phyloP scores from a whole-genome alignment of 1,140 invertebrate genomes.

The Latrodectus geometricus region DNA sequence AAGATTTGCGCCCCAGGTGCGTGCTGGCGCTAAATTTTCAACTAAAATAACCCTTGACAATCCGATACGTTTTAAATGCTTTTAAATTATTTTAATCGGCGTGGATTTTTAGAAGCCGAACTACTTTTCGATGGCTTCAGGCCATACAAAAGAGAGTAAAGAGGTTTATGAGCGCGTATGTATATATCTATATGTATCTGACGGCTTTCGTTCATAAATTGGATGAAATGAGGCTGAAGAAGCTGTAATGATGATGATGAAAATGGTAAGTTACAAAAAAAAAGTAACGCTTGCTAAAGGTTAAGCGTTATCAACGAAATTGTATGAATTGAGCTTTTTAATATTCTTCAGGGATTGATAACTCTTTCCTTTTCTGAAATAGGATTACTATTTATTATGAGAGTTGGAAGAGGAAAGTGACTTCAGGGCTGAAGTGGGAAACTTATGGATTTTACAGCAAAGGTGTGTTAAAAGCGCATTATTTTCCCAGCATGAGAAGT shows the following conservation, averaged over 20 bases:
- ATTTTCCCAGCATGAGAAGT: conserved; percentile 10
- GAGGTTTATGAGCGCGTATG: conserved; percentile 16
- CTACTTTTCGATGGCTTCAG: conserved; percentile 40
- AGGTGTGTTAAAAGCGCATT: conserved; percentile 54
- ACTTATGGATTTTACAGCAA: conserved; percentile 12
- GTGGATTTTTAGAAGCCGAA: conserved; percentile 42
- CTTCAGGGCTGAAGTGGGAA: conserved; percentile 11
- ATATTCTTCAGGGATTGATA: conserved; percentile 36
- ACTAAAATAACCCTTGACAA: conserved; percentile 32
- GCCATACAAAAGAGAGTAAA: conserved; percentile 34
- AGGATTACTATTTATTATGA: conserved; percentile 49
- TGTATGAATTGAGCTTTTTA: conserved; percentile 41
- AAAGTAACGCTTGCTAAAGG: conserved; percentile 2
- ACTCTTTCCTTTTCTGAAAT: conserved; percentile 18
- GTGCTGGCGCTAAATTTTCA: conserved; percentile 35
- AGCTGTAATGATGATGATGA: conserved; percentile 32
- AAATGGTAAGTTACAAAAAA: conserved; percentile 9
- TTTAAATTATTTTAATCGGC: conserved; percentile 61
- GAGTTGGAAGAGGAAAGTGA: conserved; percentile 35
- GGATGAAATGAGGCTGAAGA: conserved; percentile 55
- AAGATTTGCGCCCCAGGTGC: conserved; percentile 57
- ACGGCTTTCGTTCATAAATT: conserved; percentile 43
- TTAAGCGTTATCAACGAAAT: conserved; percentile 24
- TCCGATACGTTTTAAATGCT: conserved; percentile 55
- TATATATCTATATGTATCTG: conserved; percentile 15